A percentile compares a stretch with the other conserved stretches of the same genome.
phyloP scores from a whole-genome alignment of 2,113 vertebrate species.

The Hymenochirus boettgeri region DNA sequence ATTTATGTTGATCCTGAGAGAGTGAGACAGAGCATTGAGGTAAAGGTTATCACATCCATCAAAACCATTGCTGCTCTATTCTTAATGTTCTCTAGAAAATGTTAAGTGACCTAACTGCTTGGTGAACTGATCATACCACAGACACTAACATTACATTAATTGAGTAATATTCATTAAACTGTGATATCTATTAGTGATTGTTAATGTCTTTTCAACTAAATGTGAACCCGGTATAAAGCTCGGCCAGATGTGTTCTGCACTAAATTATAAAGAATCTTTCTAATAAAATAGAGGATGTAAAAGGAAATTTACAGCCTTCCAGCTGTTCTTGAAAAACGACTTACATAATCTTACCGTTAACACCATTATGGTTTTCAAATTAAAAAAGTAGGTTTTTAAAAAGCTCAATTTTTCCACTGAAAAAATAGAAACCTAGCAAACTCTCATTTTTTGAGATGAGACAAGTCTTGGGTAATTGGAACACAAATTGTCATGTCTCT shows the following conservation, averaged over 20 bases:
- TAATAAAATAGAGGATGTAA: not conserved
- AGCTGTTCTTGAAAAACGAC: not conserved
- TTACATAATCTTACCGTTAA: not conserved
- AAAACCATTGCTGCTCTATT: slow-evolving; percentile 26
- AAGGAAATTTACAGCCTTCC: not conserved
- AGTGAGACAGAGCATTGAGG: slow-evolving; percentile 24
- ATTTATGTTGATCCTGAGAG: slow-evolving; percentile 33
- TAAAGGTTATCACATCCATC: slow-evolving; percentile 42
- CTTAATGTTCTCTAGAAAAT: slow-evolving; percentile 39
- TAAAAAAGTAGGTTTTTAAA: no score
- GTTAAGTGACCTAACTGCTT: slow-evolving; percentile 38
- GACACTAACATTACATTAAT: slow-evolving; percentile 44
- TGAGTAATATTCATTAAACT: slow-evolving; percentile 43
- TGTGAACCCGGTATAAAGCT: slow-evolving; percentile 31
- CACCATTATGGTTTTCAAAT: no score
- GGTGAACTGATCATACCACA: slow-evolving; percentile 38
- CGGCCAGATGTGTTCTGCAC: slow-evolving; percentile 22
- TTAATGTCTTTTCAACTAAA: slow-evolving; percentile 38
- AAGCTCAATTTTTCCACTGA: no score
- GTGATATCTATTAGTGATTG: slow-evolving; percentile 40
- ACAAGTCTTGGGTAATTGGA: no score
- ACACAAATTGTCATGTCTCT: no score
- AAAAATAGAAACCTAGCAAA: no score
- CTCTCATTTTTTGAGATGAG: no score
- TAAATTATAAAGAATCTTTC: slow-evolving; percentile 5